Conservation (phyloP, 1,140 invertebrate genomes). For the Micrasema longulum region DNA sequence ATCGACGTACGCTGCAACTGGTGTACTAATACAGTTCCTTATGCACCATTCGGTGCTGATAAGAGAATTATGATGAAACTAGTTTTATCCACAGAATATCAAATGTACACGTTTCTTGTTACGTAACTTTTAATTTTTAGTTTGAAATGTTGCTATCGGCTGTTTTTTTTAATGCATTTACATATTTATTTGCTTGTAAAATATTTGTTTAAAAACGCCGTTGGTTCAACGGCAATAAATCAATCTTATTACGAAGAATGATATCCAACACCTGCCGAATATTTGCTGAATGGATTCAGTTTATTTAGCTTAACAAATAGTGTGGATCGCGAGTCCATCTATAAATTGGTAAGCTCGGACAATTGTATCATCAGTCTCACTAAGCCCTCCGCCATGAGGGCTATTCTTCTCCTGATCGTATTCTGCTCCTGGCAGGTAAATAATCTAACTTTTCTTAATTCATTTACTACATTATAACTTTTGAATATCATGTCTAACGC, state of each 20-base stretch:
- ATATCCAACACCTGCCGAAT: conserved; percentile 41
- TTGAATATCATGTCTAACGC: no score
- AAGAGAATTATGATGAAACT: no score
- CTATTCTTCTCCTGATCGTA: conserved; percentile 52
- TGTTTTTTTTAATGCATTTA: conserved; percentile 29
- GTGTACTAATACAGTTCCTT: no score
- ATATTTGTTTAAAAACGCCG: conserved; percentile 33
- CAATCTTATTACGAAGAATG: conserved; percentile 44
- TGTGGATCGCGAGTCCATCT: conserved; percentile 24
- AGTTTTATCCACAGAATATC: no score
- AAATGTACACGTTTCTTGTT: background rate
- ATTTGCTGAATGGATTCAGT: conserved; percentile 43
- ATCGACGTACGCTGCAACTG: no score
- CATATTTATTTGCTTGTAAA: conserved; percentile 28
- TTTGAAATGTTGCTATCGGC: conserved; percentile 8
- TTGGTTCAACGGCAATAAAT: conserved; percentile 50
- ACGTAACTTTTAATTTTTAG: background rate
- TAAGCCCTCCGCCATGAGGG: conserved; percentile 53
- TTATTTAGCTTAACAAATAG: conserved; percentile 34
- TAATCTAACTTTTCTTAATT: background rate
- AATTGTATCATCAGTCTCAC: conserved; percentile 48
- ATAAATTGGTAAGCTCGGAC: conserved; percentile 40
- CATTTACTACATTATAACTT: no score
- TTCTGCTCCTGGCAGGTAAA: conserved; percentile 53
- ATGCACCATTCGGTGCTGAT: no score